A percentile compares a stretch with the other conserved stretches of the same genome.
Evolutionary conservation across 2,888 invertebrate genomes (phyloP).

Genomic region (Zonitis immaculata): DNA sequence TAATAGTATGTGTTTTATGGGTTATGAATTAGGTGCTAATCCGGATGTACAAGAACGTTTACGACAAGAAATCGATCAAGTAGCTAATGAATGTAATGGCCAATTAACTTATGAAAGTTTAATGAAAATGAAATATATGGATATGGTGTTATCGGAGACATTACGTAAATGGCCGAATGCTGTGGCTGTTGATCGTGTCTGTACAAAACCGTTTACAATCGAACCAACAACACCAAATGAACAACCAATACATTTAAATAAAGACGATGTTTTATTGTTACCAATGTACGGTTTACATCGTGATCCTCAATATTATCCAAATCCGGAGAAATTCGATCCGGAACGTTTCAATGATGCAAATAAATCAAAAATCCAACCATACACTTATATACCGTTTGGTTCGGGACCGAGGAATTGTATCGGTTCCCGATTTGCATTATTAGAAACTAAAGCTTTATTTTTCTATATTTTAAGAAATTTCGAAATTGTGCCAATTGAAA

Average conservation of each 20-base stretch:
- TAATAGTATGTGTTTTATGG: slow-evolving; percentile 48
- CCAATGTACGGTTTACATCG: slow-evolving; percentile 33
- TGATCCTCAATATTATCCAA: slow-evolving; percentile 36
- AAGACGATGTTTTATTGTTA: slow-evolving; percentile 37
- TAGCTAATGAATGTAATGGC: slow-evolving; percentile 30
- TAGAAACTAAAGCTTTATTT: no score
- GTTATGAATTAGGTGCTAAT: slow-evolving; percentile 56
- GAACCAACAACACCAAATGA: slow-evolving; percentile 22
- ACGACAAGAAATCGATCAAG: slow-evolving; percentile 37
- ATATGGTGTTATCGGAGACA: slow-evolving; percentile 50
- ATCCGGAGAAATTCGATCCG: no score
- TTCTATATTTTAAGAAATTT: no score
- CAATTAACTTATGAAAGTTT: slow-evolving; percentile 46
- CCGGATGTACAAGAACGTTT: slow-evolving; percentile 48
- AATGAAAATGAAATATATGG: slow-evolving; percentile 51
- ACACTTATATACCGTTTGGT: slow-evolving; percentile 41
- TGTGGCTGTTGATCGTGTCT: slow-evolving; percentile 48
- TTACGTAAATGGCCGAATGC: slow-evolving; percentile 51
- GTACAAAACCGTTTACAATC: slow-evolving; percentile 51
- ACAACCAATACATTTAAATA: slow-evolving; percentile 21
- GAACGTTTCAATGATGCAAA: slow-evolving; percentile 46
- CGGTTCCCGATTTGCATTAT: no score
- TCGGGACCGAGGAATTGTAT: slow-evolving; percentile 59
- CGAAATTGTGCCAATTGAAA: slow-evolving; percentile 24
- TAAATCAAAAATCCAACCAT: slow-evolving; percentile 49